A percentile compares a stretch with the other conserved stretches of the same genome.
Conservation (phyloP, 2,797 vertebrate genomes). For the Loris lydekkerianus region DNA sequence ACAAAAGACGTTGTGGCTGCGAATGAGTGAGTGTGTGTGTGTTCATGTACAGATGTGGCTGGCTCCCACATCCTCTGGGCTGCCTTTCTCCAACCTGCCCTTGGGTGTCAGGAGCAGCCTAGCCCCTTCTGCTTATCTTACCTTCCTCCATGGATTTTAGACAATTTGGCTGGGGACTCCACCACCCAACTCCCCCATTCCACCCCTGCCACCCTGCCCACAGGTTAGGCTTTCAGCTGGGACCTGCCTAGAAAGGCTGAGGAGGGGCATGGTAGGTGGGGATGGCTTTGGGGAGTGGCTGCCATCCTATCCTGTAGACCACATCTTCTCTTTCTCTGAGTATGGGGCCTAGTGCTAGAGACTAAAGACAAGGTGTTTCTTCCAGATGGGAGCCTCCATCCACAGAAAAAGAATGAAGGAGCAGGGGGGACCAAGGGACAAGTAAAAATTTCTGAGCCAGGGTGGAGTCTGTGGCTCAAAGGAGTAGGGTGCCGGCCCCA, state of each 20-base stretch:
- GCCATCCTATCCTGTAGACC: background rate
- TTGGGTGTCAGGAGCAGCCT: background rate
- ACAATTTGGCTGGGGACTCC: conserved; percentile 14
- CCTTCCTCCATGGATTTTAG: conserved; percentile 13
- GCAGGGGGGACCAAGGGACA: background rate
- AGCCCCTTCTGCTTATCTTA: background rate
- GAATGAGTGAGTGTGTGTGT: background rate
- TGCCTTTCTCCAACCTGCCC: background rate
- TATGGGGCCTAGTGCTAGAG: background rate
- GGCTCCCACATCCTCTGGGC: conserved; percentile 48
- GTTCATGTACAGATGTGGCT: conserved; percentile 31
- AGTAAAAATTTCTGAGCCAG: background rate
- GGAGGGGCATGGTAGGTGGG: conserved; percentile 60
- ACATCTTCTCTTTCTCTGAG: background rate
- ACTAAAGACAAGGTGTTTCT: background rate
- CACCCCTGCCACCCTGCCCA: conserved; percentile 20
- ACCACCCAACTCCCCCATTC: background rate
- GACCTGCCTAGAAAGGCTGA: conserved; percentile 73
- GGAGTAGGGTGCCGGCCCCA: too few species aligned
- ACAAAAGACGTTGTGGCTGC: conserved; percentile 61
- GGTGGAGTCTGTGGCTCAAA: too few species aligned
- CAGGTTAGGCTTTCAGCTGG: conserved; percentile 64
- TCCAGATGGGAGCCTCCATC: background rate
- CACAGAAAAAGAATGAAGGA: background rate
- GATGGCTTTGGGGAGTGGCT: conserved; percentile 43